A percentile compares a stretch with the other conserved stretches of the same genome.
These are phyloP conservation scores for Hystrix cristata DNA, from an alignment of 2,113 vertebrate species.

Conservation along the genomic window DNA sequence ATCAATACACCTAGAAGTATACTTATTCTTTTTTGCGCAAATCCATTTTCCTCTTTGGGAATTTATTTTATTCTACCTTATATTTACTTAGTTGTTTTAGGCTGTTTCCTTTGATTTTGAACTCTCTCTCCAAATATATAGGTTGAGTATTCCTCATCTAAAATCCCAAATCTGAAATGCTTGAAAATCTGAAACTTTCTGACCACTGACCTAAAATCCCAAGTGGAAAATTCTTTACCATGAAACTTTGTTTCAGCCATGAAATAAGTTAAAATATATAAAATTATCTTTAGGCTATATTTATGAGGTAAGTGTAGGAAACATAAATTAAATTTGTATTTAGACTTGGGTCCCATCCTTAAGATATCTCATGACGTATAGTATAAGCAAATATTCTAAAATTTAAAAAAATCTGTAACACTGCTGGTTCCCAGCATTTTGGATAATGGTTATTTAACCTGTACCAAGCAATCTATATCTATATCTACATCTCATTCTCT, in stretches of 20 bases:
- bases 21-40: neutral
- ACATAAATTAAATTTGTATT: neutral
- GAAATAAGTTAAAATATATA: neutral
- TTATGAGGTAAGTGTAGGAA: neutral
- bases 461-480: neutral
- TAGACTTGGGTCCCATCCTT: neutral
- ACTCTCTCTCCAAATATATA: neutral
- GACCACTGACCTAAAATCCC: neutral
- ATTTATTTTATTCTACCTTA: neutral
- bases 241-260: neutral
- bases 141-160: neutral
- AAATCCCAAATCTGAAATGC: neutral
- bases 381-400: neutral
- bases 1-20: neutral
- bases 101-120: conserved; percentile 45
- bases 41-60: neutral
- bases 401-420: neutral
- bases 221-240: neutral
- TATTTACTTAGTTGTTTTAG: neutral
- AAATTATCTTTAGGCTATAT: neutral
- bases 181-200: neutral
- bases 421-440: neutral
- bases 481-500: neutral
- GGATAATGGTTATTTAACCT: neutral
- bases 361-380: neutral